Conservation (phyloP, 2,113 vertebrate genomes). For the Malurus elegans region DNA sequence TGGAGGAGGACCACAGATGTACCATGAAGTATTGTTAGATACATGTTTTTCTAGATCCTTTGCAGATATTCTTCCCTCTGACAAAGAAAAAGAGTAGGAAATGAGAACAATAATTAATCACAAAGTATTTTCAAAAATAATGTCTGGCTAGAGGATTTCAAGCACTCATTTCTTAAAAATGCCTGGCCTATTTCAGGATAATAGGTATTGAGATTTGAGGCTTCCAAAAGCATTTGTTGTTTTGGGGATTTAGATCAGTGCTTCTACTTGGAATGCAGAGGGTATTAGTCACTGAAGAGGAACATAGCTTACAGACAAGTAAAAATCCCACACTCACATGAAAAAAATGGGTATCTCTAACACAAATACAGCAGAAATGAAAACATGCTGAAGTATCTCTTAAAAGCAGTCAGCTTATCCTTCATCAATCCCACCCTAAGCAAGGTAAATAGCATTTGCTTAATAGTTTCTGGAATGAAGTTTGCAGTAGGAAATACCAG, state of each 20-base stretch:
- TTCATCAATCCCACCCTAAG: not conserved
- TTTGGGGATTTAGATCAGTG: not conserved
- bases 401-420: not conserved
- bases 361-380: not conserved
- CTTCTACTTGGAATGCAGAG: not conserved
- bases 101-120: not conserved
- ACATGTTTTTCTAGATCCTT: constrained; percentile 76
- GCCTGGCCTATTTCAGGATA: not conserved
- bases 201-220: not conserved
- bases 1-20: constrained; percentile 92
- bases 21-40: constrained; percentile 85
- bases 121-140: not conserved
- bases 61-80: constrained; percentile 86
- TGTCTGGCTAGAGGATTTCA: not conserved
- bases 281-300: not conserved
- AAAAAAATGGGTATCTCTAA: not conserved
- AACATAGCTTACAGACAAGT: not conserved
- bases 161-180: not conserved
- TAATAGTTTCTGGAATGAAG: not conserved
- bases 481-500: not conserved
- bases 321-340: not conserved
- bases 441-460: not conserved
- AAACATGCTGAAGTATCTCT: not conserved
- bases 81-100: constrained; percentile 32
- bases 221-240: not conserved